Evolutionary conservation across 1,140 invertebrate genomes (phyloP), one percentile per base, ranked within the genome.

Genomic region (Frieseomelitta varia): DNA sequence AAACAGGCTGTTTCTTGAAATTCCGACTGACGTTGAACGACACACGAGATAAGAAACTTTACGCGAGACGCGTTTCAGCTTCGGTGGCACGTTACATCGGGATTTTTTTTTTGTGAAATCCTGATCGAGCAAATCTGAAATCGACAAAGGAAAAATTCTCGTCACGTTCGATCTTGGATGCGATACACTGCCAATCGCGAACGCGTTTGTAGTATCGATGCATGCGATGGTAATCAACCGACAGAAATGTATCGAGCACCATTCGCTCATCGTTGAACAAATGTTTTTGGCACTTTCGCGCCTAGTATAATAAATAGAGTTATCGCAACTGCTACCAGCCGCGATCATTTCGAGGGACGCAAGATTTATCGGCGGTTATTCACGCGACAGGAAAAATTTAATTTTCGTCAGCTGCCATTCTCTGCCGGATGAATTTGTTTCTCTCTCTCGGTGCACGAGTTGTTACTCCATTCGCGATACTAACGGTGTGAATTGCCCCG

Each of bases 261-360:
- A 74, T 74, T 30, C 72, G 55, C 12, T 15, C 21, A 58, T 34
- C 27, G 53, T n/a, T 39, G 73, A 30, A 34, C 39, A 39, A n/a
- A 71, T 53, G 51, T 34, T 74, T 74, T 65, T 30, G 39, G 17
- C 51, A 30, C 65, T 65, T 63, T n/a, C n/a, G 51, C 21, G 39
- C 61, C 8, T 27, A 11, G 76, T 67, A 53, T 65, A 53, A 10
- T 47, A 47, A 47, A 47, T 78, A 67, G 76, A 78, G 61, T 67
- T 78, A 67, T 78, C 65, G 65, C 47, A 78, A 65, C 34, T 65
- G 61, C 53, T 47, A 21, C 27, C 17, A 21, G 11, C 53, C 58
- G n/a, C 76, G 21, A 53, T 65, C 11, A 65, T 78, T 78, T 65
- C n/a, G n/a, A 24, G 24, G 8, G 39, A 47, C 6, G 53, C 76